phyloP scores from a whole-genome alignment of 2,113 vertebrate species.

The Acanthisitta chloris region DNA sequence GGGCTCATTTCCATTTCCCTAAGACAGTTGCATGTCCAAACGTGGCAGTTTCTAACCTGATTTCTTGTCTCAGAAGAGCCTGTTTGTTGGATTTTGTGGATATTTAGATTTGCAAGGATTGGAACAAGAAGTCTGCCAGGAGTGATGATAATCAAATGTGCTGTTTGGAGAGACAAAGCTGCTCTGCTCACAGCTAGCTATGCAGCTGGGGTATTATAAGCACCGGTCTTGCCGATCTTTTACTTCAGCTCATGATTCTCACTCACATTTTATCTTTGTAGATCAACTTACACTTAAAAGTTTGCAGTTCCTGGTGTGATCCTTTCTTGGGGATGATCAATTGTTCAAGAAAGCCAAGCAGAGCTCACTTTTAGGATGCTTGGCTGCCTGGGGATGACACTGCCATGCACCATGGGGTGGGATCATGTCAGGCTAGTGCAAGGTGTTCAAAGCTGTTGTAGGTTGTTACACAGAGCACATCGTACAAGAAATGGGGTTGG shows the following conservation, averaged over 20 bases:
- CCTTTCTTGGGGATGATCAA: background rate
- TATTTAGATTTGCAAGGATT: slow-evolving; percentile 5
- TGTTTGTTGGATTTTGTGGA: background rate
- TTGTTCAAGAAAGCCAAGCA: background rate
- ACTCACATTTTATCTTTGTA: background rate
- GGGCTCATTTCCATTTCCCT: slow-evolving; percentile 18
- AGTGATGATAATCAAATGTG: fast-evolving
- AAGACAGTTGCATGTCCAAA: slow-evolving; percentile 20
- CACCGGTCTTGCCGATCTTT: background rate
- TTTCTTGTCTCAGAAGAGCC: slow-evolving; percentile 16
- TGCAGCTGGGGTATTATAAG: background rate
- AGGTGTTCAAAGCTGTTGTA: background rate
- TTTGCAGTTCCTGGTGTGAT: background rate
- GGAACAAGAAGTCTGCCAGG: background rate
- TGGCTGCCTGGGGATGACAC: background rate
- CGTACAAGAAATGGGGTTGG: background rate
- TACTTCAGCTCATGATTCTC: background rate
- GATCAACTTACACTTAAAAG: background rate
- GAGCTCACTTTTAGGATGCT: background rate
- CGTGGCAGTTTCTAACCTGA: background rate
- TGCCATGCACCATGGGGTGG: fast-evolving
- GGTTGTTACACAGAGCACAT: background rate
- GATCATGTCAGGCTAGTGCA: background rate
- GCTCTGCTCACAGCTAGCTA: background rate
- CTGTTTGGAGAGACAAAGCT: background rate